Percentiles rank a stretch among this genome's conserved stretches.
Conservation (phyloP, 1,140 invertebrate genomes). For the Patella vulgata region DNA sequence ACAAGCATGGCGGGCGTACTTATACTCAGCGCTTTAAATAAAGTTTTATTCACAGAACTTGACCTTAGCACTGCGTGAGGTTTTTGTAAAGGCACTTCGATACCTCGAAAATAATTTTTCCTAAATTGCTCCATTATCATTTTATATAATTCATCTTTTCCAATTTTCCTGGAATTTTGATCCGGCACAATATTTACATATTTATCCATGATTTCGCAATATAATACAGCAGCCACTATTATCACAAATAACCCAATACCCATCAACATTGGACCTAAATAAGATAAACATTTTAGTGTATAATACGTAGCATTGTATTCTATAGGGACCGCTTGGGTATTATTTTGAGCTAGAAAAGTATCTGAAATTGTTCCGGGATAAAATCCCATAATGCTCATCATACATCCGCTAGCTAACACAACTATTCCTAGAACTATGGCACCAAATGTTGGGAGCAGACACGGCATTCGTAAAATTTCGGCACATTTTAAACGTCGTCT, state of each 20-base stretch:
- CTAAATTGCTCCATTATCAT: constrained; percentile 53
- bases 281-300: constrained; percentile 39
- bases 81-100: constrained; percentile 44
- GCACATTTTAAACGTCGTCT: constrained; percentile 32
- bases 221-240: constrained; percentile 54
- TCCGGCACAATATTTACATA: constrained; percentile 50
- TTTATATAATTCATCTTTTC: constrained; percentile 46
- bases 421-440: constrained; percentile 38
- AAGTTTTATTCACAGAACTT: constrained; percentile 26
- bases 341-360: not conserved
- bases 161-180: constrained; percentile 23
- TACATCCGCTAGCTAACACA: constrained; percentile 26
- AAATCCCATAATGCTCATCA: constrained; percentile 34
- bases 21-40: constrained; percentile 41
- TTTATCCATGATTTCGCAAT: constrained; percentile 59
- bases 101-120: constrained; percentile 56
- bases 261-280: constrained; percentile 54
- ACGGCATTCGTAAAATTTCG: constrained; percentile 47
- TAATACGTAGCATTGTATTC: not conserved
- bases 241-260: constrained; percentile 54
- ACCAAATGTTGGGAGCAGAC: constrained; percentile 38
- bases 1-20: constrained; percentile 37
- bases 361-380: constrained; percentile 18
- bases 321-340: constrained; percentile 5
- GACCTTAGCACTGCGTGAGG: constrained; percentile 2